phyloP scores from a whole-genome alignment of 2,888 invertebrate genomes.

The Drosophila longiperda region DNA sequence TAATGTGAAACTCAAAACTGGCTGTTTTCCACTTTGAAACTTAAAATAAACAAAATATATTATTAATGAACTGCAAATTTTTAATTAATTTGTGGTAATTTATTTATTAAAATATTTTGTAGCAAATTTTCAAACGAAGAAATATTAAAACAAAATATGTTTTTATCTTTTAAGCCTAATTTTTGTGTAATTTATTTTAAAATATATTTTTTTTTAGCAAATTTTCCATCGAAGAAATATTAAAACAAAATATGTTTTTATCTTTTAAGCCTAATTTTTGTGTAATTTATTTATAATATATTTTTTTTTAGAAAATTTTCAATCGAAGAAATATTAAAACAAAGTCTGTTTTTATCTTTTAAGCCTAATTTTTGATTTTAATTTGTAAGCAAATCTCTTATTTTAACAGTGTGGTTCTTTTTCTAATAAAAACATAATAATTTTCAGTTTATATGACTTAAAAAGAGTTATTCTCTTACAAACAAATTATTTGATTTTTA shows the following conservation, averaged over 20 bases:
- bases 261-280: too few species aligned
- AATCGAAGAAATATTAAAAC: rapidly evolving
- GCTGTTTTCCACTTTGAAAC: neutral
- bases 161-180: neutral
- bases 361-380: neutral
- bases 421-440: neutral
- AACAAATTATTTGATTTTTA: neutral
- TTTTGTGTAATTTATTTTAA: too few species aligned
- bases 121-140: neutral
- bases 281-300: neutral
- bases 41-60: too few species aligned
- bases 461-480: neutral
- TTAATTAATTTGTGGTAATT: neutral
- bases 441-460: neutral
- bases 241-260: too few species aligned
- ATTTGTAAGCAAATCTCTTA: neutral
- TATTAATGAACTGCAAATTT: neutral
- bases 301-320: rapidly evolving
- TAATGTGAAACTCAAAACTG: neutral
- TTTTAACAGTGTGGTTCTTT: neutral
- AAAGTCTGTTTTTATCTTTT: neutral
- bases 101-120: neutral
- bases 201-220: too few species aligned
- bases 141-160: neutral
- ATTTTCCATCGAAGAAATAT: too few species aligned